Evolutionary conservation across 2,113 vertebrate genomes (phyloP), one percentile per base, ranked within the genome.

Genomic region (Egretta garzetta): DNA sequence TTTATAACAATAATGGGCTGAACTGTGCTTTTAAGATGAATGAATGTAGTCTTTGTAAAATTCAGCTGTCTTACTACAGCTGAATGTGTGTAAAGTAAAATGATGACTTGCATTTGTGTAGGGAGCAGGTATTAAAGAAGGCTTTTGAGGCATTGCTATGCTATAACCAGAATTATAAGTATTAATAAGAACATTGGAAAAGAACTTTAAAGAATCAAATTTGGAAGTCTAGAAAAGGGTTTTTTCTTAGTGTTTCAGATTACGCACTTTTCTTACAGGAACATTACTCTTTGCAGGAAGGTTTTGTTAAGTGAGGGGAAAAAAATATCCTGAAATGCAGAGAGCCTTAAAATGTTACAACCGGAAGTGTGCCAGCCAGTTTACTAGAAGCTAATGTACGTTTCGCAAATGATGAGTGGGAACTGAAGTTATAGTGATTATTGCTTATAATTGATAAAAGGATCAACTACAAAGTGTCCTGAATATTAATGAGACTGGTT

Each of bases 1-100:
- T 88, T 86, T 74, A 16, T 74, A 77, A 79, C 52, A 89, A 28
- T 63, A 88, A 62, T 0, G 4, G 41, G 11, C 55, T 73, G 28
- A 95, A 71, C 59, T 84, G 23, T 87, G 35, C 63, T 91, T 96
- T 94, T 56, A 81, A 88, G 76, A 79, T 87, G 52, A 84, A 94
- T 77, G 41, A 86, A 9, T 1, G 0, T 24, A 84, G 32, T 81
- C 43, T 90, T 96, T 3, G 5, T 86, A 75, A 89, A 92, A 79
- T 74, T 95, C 20, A 33, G 74, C 53, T 83, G 35, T 80, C 47
- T 88, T 62, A n/a, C 32, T 66, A 24, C 9, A 35, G 49, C 33
- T 89, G 50, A 91, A 47, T 47, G 30, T 26, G 10, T 74, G 18
- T 37, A n/a, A 92, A 96, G 56, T 89, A 75, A 94, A 95, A 89